Base-by-base conservation (phyloP, 2,797 vertebrate species). In the Characodon lateralis region DNA sequence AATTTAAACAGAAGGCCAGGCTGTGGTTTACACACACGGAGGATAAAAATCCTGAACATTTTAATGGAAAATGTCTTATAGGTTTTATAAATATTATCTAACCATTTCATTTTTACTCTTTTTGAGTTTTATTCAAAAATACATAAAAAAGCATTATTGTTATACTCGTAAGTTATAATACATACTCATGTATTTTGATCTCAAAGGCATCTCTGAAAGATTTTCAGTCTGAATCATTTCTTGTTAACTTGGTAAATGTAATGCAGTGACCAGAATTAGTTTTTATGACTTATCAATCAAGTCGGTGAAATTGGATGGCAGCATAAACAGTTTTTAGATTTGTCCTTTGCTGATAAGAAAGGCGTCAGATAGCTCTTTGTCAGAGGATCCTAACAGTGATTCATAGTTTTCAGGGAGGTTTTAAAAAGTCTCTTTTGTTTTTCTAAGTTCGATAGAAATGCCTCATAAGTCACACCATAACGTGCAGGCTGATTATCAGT, bases 401-500 rank as follows among this genome's bases (percentile, higher is more conserved):
- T 0, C 35, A 22, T n/a, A 7, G 16, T 12, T 73, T 78, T 73
- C 55, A 14, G 18, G n/a, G 24, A 53, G 56, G 66, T 48, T 66
- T 78, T 51, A 58, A 28, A 28, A 65, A 61, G n/a, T 22, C 16
- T 61, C 39, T 75, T 48, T 55, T 22, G 31, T 41, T 58, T 61
- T n/a, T 59, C 74, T 48, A 24, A 80, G 41, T 43, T 74, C 70
- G 6, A 56, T 56, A 43, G 56, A 68, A 78, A 79, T 41, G 48
- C 55, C 46, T 75, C 76, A 46, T 26, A 73, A 20, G 12, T 77
- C 1, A 55, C 12, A 10, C 28, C 71, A 24, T n/a, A 24, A 53
- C n/a, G 6, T 43, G 20, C 65, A 43, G 39, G 39, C 5, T 43
- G 18, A 43, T 43, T 43, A 24, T 68, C 39, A 43, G 5, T 43